Percentiles rank a stretch among this genome's conserved stretches.
phyloP scores from a whole-genome alignment of 2,888 invertebrate genomes.

The Prostheceraeus crozeri region DNA sequence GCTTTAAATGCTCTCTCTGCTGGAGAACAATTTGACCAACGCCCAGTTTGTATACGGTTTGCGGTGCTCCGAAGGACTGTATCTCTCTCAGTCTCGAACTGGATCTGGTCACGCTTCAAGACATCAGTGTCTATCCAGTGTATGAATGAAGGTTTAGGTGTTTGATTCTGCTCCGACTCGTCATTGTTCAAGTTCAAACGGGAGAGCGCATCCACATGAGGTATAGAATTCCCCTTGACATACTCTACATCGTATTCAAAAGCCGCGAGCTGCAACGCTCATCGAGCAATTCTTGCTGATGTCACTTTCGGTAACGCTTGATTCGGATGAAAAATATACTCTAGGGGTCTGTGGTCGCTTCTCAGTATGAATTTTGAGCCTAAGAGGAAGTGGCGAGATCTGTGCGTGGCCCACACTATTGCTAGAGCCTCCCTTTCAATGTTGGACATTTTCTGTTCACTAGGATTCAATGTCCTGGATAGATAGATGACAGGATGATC shows the following conservation, averaged over 20 bases:
- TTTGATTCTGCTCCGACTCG: too few species aligned
- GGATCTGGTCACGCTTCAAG: too few species aligned
- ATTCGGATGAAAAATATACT: conserved; percentile 18
- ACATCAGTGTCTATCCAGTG: too few species aligned
- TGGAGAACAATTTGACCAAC: too few species aligned
- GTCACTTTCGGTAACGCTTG: conserved; percentile 26
- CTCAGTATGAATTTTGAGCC: conserved; percentile 31
- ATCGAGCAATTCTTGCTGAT: conserved; percentile 24
- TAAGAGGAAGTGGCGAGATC: conserved; percentile 32
- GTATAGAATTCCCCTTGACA: conserved; percentile 33
- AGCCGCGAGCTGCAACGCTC: conserved; percentile 24
- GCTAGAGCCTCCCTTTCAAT: conserved; percentile 36
- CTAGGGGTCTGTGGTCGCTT: conserved; percentile 32
- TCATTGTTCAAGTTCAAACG: conserved; percentile 3
- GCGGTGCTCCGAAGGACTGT: too few species aligned
- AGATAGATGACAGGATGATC: conserved; percentile 36
- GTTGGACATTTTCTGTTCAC: conserved; percentile 33
- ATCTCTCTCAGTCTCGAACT: too few species aligned
- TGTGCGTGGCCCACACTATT: conserved; percentile 32
- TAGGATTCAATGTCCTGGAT: conserved; percentile 30
- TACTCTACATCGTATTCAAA: conserved; percentile 34
- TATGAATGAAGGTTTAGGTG: too few species aligned
- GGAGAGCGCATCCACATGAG: conserved; percentile 37
- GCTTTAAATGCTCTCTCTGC: conserved; percentile 29
- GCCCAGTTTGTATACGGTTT: too few species aligned